Conservation (phyloP, 2,888 invertebrate genomes). For the Caenorhabditis zanzibari region DNA sequence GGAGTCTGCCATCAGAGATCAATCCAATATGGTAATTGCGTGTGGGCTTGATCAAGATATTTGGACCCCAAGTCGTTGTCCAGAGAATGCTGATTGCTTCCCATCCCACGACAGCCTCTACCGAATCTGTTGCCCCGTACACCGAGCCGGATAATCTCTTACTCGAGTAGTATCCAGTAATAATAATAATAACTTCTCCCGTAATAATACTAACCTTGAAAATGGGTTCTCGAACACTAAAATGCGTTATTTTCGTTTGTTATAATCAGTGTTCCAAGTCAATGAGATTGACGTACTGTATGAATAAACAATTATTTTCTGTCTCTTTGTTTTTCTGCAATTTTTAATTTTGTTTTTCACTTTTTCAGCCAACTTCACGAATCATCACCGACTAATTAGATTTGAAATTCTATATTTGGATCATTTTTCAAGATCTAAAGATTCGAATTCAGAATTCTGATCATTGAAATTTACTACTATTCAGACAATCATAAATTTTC, state of each 20-base stretch:
- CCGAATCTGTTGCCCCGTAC: conserved; percentile 82
- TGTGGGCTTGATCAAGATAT: conserved; percentile 78
- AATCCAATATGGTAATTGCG: conserved; percentile 81
- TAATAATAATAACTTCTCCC: conserved; percentile 2
- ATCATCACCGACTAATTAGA: conserved; percentile 27
- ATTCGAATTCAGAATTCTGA: conserved; percentile 3
- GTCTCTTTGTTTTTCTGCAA: conserved; percentile 5
- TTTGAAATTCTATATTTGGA: conserved; percentile 32
- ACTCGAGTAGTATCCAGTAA: background rate
- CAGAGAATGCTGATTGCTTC: conserved; percentile 81
- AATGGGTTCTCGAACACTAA: conserved; percentile 59
- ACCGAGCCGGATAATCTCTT: conserved; percentile 69
- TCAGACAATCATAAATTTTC: conserved; percentile 29
- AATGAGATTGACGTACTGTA: conserved; percentile 54
- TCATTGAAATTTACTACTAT: conserved; percentile 5
- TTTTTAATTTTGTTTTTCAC: background rate
- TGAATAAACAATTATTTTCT: conserved; percentile 36
- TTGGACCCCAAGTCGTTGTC: conserved; percentile 77
- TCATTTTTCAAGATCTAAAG: background rate
- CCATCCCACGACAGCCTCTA: conserved; percentile 80
- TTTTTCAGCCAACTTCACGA: conserved; percentile 17
- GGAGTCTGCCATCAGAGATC: conserved; percentile 81
- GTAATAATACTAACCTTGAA: conserved; percentile 62
- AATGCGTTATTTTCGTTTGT: conserved; percentile 31
- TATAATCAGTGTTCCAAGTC: conserved; percentile 43